Conservation (phyloP, 2,113 vertebrate genomes). For the Cavia aperea region DNA sequence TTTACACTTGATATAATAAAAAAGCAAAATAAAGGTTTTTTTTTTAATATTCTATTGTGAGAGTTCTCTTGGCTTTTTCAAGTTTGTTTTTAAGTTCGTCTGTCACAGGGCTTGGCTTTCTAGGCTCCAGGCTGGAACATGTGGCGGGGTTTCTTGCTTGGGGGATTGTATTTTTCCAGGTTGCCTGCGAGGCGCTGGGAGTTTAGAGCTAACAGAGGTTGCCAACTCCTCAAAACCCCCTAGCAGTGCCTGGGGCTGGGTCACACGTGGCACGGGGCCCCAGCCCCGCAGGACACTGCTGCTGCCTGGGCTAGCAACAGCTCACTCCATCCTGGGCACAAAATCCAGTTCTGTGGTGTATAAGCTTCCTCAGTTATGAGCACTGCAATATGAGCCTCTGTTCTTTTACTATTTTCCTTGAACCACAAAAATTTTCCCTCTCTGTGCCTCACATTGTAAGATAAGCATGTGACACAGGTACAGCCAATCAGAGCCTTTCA, state of each 20-base stretch:
- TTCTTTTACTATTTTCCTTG: too few species aligned
- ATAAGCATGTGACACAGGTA: background rate
- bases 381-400: background rate
- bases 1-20: constrained; percentile 33
- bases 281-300: background rate
- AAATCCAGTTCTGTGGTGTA: background rate
- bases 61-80: constrained; percentile 40
- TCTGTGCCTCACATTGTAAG: background rate
- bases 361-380: background rate
- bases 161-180: constrained; percentile 63
- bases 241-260: background rate
- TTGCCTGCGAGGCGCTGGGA: constrained; percentile 56
- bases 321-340: background rate
- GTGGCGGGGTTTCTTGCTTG: constrained; percentile 53
- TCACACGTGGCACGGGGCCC: background rate
- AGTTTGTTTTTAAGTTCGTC: constrained; percentile 54
- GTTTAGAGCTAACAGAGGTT: constrained; percentile 58
- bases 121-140: constrained; percentile 42
- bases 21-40: background rate
- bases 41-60: constrained; percentile 51
- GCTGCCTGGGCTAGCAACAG: background rate
- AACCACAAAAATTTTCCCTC: background rate
- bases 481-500: background rate
- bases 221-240: background rate
- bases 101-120: constrained; percentile 57